Evolutionary conservation across 2,888 invertebrate species (phyloP), one percentile per base, ranked within the genome.

Genomic region (Papilio elwesi): DNA sequence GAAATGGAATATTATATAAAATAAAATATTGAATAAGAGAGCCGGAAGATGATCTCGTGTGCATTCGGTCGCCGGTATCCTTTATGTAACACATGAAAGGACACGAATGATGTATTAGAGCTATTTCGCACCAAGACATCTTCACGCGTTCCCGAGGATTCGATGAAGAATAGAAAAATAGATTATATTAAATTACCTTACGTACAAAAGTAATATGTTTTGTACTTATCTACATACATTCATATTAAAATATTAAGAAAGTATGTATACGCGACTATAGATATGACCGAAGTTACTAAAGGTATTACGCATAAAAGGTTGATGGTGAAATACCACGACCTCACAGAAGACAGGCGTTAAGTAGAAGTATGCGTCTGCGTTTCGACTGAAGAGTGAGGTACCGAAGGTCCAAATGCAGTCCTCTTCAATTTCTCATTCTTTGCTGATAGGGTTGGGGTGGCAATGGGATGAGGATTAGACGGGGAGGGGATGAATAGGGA

Each of bases 41-140:
- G 13, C 8, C 8, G n/a, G 52, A 36, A 55, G 16, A 65, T 38
- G 51, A 52, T 38, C 36, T 52, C 13, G 49, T 65, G 52, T 70
- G 70, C 47, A 63, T 43, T 47, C 47, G 53, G 52, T 63, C 15
- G 49, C 16, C 63, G 43, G 36, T 26, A 49, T 57, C 43, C 36
- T 51, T 26, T 52, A 63, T 49, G 51, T 53, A 51, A 53, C 52
- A 48, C 53, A 55, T 70, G 55, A 70, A 70, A 70, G 64, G 53
- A 64, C 48, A 48, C 49, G 64, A 55, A 55, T 55, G 64, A 53
- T 53, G 64, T 65, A 65, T 55, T 64, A 65, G n/a, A 26, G 38
- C 48, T 15, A 70, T 70, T 64, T 49, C 57, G 9, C 48, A 68
- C 26, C 43, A 16, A 59, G 62, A 49, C 59, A 43, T 63, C n/a